A percentile compares a stretch with the other conserved stretches of the same genome.
Evolutionary conservation across 2,113 vertebrate genomes (phyloP).

Genomic region (Eurypyga helias): DNA sequence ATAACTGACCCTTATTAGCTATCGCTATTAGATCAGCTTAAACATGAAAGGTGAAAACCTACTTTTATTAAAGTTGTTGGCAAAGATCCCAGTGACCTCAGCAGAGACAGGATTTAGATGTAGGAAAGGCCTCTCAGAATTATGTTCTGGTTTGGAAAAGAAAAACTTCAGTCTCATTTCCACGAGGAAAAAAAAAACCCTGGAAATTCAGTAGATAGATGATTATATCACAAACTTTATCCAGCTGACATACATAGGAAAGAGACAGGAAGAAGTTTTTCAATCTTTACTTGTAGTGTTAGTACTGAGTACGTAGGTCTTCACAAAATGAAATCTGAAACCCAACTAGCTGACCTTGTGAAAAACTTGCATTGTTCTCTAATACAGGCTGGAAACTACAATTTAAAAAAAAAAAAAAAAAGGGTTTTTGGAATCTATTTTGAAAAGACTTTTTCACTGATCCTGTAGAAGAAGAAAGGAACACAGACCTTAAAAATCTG

Average conservation of each 20-base stretch:
- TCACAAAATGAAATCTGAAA: neutral
- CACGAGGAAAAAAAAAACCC: neutral
- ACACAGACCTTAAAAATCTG: neutral
- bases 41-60: neutral
- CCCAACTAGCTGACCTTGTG: neutral
- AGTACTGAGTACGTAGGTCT: neutral
- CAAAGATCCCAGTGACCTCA: neutral
- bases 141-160: neutral
- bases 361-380: neutral
- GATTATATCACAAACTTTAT: neutral
- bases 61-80: neutral
- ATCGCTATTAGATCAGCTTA: neutral
- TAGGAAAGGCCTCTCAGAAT: neutral
- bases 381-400: neutral
- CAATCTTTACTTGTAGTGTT: neutral
- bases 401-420: neutral
- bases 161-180: neutral
- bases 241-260: too few relatives aligned
- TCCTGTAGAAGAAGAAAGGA: neutral
- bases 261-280: too few relatives aligned
- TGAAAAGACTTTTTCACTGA: neutral
- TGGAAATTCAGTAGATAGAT: neutral
- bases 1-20: neutral
- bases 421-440: neutral
- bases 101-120: neutral